Percentiles rank a stretch among this genome's conserved stretches.
Conservation (phyloP, 2,888 invertebrate genomes). For the Geophilus truncorum region DNA sequence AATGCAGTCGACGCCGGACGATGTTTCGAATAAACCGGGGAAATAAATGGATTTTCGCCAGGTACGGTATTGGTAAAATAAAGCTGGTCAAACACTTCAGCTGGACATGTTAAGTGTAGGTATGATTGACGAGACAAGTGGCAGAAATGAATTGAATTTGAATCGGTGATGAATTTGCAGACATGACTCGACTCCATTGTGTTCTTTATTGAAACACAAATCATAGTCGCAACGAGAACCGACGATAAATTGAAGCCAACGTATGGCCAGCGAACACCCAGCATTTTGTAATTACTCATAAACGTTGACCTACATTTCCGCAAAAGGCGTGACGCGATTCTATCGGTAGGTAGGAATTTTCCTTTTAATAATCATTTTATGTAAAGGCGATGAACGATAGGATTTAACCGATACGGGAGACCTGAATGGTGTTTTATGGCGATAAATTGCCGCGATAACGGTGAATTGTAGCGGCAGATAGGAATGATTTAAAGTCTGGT, state of each 20-base stretch:
- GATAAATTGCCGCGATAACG: neutral
- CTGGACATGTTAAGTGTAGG: neutral
- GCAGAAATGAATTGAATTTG: slow-evolving; percentile 20
- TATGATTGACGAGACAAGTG: slow-evolving; percentile 7
- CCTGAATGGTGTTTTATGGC: neutral
- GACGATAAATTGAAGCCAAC: neutral
- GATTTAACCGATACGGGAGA: neutral
- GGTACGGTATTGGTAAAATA: neutral
- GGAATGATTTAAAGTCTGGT: neutral
- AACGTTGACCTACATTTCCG: neutral
- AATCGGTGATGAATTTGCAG: neutral
- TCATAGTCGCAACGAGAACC: neutral
- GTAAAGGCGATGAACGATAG: neutral
- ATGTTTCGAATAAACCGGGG: no score
- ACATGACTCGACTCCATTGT: slow-evolving; percentile 1
- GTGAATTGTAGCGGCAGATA: neutral
- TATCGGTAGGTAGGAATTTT: neutral
- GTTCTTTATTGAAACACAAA: neutral
- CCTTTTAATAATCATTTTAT: neutral
- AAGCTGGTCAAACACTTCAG: neutral
- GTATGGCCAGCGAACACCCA: neutral
- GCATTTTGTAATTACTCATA: slow-evolving; percentile 11
- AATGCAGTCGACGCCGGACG: no score
- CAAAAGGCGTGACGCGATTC: slow-evolving; percentile 3
- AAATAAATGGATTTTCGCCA: neutral